phyloP scores from a whole-genome alignment of 2,888 invertebrate species.

The Noctua janthina region DNA sequence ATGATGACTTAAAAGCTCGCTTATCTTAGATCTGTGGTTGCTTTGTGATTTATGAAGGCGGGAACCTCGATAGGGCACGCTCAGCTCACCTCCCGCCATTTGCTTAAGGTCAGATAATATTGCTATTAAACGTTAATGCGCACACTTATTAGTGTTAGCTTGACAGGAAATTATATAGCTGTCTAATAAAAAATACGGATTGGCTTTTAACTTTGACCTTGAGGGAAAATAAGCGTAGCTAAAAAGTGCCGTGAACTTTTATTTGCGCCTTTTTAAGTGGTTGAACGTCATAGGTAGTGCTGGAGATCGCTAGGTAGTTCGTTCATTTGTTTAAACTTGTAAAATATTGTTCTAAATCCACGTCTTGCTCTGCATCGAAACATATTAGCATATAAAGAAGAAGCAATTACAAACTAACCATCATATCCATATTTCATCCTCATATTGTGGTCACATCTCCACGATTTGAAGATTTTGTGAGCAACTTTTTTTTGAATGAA shows the following conservation, averaged over 20 bases:
- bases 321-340: background rate
- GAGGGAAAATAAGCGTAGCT: constrained; percentile 13
- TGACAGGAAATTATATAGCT: constrained; percentile 53
- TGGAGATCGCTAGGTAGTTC: background rate
- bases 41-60: constrained; percentile 81
- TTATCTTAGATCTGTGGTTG: constrained; percentile 80
- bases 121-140: constrained; percentile 50
- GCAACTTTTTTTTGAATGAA: background rate
- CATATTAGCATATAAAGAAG: background rate
- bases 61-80: constrained; percentile 66
- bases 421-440: background rate
- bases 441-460: background rate
- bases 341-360: background rate
- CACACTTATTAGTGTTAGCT: constrained; percentile 39
- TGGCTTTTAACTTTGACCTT: constrained; percentile 42
- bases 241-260: background rate
- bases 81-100: constrained; percentile 21
- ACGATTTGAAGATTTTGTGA: background rate
- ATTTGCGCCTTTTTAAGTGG: constrained; percentile 2
- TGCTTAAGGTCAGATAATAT: constrained; percentile 48
- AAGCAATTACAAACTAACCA: background rate
- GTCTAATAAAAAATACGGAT: constrained; percentile 51
- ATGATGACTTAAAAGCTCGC: constrained; percentile 75
- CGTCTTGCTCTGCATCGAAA: background rate
- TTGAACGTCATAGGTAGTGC: background rate